Evolutionary conservation across 2,797 vertebrate genomes (phyloP).

Genomic region (Phoxinus dragarum): DNA sequence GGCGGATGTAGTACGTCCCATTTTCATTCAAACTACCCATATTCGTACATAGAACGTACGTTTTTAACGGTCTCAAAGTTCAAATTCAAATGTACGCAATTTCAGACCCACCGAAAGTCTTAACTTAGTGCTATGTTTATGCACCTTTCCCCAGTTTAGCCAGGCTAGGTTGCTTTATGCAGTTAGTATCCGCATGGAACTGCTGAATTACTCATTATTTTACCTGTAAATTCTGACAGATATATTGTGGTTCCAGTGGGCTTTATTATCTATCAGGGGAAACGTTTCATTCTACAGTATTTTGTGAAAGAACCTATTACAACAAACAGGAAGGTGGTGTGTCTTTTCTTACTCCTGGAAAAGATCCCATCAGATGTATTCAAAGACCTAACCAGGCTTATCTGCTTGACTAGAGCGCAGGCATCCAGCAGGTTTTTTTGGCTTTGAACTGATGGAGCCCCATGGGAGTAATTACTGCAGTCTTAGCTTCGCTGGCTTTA

Average conservation of each 20-base stretch:
- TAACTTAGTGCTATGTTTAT: not conserved
- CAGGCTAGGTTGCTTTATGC: not conserved
- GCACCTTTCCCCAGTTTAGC: not conserved
- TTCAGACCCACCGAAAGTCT: not conserved
- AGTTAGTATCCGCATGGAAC: not conserved
- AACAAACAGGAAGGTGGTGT: constrained; percentile 38
- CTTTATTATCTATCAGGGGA: constrained; percentile 11
- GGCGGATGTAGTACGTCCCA: not conserved
- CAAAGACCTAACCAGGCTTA: constrained; percentile 42
- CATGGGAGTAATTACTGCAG: constrained; percentile 30
- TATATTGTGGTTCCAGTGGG: not conserved
- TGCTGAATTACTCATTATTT: not conserved
- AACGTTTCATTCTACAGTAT: constrained; percentile 15
- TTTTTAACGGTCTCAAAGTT: not conserved
- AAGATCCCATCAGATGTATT: constrained; percentile 38
- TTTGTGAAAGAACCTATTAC: constrained; percentile 26
- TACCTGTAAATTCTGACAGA: not conserved
- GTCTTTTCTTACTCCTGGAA: constrained; percentile 39
- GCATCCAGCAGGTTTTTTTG: constrained; percentile 46
- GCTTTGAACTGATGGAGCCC: constrained; percentile 37
- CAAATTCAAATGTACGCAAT: not conserved
- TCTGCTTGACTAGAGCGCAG: constrained; percentile 47
- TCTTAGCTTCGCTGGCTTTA: constrained; percentile 7
- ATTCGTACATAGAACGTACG: not conserved
- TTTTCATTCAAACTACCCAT: not conserved